Conservation (phyloP, 2,797 vertebrate species). For the Pseudochirops corinnae region DNA sequence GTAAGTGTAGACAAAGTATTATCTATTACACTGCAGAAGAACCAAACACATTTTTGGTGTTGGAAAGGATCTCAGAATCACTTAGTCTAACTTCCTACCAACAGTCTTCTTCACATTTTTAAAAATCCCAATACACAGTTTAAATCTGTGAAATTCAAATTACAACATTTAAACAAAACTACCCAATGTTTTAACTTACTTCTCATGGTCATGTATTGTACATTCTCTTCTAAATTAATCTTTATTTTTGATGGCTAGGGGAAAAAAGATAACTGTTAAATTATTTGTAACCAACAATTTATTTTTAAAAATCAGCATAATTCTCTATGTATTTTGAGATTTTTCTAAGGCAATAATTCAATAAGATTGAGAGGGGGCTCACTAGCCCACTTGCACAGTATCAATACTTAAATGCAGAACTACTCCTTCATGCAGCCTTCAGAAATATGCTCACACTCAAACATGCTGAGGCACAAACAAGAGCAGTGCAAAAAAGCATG, state of each 20-base stretch:
- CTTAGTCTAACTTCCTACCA: neutral
- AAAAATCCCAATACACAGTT: neutral
- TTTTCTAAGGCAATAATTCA: neutral
- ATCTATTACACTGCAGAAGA: neutral
- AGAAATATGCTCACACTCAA: neutral
- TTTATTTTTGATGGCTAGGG: constrained; percentile 77
- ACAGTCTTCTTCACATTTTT: neutral
- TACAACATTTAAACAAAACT: constrained; percentile 37
- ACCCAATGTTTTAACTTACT: constrained; percentile 82
- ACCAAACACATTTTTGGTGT: neutral
- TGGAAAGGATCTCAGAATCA: neutral
- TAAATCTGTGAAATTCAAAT: neutral
- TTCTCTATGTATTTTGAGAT: neutral
- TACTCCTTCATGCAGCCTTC: neutral
- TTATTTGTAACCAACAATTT: constrained; percentile 50
- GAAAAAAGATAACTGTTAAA: constrained; percentile 63
- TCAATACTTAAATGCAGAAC: neutral
- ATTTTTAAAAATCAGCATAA: neutral
- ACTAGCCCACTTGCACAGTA: neutral
- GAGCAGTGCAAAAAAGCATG: neutral
- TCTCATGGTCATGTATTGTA: constrained; percentile 77
- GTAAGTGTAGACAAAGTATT: neutral
- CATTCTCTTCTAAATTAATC: constrained; percentile 73
- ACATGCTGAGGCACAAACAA: neutral
- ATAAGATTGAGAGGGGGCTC: neutral